Evolutionary conservation across 2,888 invertebrate species (phyloP), one percentile per base, ranked within the genome.

Genomic region (Cepaea hortensis): DNA sequence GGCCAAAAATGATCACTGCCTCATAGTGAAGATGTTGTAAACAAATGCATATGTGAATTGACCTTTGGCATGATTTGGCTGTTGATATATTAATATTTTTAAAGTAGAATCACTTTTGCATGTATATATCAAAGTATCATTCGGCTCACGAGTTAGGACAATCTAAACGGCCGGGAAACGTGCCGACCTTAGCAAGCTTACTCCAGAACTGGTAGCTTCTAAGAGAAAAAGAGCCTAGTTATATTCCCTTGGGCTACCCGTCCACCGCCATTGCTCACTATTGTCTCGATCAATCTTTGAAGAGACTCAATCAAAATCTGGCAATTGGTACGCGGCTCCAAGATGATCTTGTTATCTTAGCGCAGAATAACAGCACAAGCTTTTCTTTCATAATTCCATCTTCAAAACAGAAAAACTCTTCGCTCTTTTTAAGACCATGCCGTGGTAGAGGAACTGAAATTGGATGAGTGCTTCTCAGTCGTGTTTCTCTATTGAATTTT

Each of bases 401-500:
- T 55, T 15, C 62, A 76, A 84, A 84, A 75, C 46, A 84, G 13
- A 76, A 84, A 75, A 55, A 48, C 13, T 11, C 48, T 46, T 20
- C 68, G 15, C 48, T 83, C 11, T 61, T 65, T 84, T 65, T 48
- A 15, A 15, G 61, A 18, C 75, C 13, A 48, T 18, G 50, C 46
- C 48, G 18, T 11, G 18, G 61, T 2, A 75, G 76, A 76, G 65
- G 65, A 61, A n/a, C 65, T 46, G 75, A 84, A 84, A 84, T 84
- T 75, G 65, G 76, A 84, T n/a, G 84, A 84, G 75, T 76, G 84
- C n/a, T 84, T 18, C 75, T 83, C 84, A 15, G 50, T n/a, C 76
- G 84, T 76, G 76, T 65, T 76, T 76, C 84, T 76, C 62, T 84
- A 84, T 84, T 84, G 84, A 65, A 76, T 84, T 76, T 65, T 84